A percentile compares a stretch with the other conserved stretches of the same genome.
Evolutionary conservation across 2,888 invertebrate species (phyloP).

Genomic region (Fragum whitleyi): DNA sequence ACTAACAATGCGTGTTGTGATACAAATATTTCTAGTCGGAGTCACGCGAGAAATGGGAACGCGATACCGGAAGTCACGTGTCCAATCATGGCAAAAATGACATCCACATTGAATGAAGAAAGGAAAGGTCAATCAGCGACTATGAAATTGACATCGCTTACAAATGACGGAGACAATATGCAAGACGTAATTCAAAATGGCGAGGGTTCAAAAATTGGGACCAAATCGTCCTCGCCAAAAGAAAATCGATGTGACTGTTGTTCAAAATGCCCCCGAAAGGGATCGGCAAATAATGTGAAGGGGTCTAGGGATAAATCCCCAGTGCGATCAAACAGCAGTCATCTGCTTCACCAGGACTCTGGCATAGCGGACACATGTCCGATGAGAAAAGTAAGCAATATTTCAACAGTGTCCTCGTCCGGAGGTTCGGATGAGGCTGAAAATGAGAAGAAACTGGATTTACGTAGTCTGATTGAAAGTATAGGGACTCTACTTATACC

Average conservation of each 20-base stretch:
- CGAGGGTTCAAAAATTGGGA: not conserved
- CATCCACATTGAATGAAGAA: not conserved
- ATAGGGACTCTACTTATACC: constrained; percentile 80
- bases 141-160: not conserved
- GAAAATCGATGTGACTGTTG: not conserved
- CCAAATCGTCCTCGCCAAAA: not conserved
- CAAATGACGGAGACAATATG: constrained; percentile 12
- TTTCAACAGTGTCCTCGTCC: constrained; percentile 74
- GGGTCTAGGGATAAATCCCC: constrained; percentile 17
- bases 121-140: not conserved
- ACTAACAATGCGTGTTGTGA: constrained; percentile 8
- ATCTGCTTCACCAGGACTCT: constrained; percentile 18
- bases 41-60: not conserved
- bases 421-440: constrained; percentile 75
- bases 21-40: not conserved
- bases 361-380: not conserved
- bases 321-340: constrained; percentile 23
- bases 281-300: not conserved
- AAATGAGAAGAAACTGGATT: constrained; percentile 73
- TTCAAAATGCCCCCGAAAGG: not conserved
- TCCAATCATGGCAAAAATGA: constrained; percentile 30
- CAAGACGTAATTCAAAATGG: constrained; percentile 7
- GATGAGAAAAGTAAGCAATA: constrained; percentile 73
- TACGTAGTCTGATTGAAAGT: constrained; percentile 76
- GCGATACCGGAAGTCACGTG: constrained; percentile 9